Conservation (phyloP, 2,888 invertebrate species). For the Leucoma salicis region DNA sequence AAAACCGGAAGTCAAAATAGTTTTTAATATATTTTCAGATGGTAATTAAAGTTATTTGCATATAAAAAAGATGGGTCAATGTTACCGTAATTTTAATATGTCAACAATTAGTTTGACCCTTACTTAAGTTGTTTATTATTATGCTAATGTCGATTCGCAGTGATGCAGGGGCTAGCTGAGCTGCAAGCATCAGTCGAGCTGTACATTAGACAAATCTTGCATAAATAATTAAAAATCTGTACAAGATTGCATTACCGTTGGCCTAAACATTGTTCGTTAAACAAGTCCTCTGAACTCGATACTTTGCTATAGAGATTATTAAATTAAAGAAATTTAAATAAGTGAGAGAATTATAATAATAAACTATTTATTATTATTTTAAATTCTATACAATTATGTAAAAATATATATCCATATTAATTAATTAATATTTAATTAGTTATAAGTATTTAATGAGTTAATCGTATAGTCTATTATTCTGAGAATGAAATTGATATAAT, state of each 20-base stretch:
- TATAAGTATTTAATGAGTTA: not conserved
- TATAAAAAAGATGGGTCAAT: slow-evolving; percentile 11
- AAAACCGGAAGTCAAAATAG: slow-evolving; percentile 24
- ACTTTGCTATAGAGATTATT: too few species aligned
- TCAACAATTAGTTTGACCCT: slow-evolving; percentile 55
- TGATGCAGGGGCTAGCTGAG: slow-evolving; percentile 53
- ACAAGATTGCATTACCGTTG: slow-evolving; percentile 48
- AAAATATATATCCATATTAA: not conserved
- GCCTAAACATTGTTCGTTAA: slow-evolving; percentile 28
- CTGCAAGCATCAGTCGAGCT: slow-evolving; percentile 58
- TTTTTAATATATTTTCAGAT: slow-evolving; percentile 12
- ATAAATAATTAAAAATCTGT: slow-evolving; percentile 63
- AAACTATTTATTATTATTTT: not conserved
- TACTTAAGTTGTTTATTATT: slow-evolving; percentile 49
- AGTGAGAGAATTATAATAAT: slow-evolving; percentile 9
- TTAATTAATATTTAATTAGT: not conserved
- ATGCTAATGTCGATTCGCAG: slow-evolving; percentile 54
- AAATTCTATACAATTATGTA: not conserved
- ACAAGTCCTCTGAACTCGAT: slow-evolving; percentile 9
- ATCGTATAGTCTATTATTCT: too few species aligned
- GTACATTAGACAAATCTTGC: slow-evolving; percentile 61
- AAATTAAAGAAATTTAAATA: too few species aligned
- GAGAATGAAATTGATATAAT: too few species aligned
- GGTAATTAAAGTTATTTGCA: slow-evolving; percentile 22
- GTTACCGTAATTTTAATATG: slow-evolving; percentile 6